phyloP scores from a whole-genome alignment of 53 echinoderm and acorn worm species.

The Astropecten irregularis region DNA sequence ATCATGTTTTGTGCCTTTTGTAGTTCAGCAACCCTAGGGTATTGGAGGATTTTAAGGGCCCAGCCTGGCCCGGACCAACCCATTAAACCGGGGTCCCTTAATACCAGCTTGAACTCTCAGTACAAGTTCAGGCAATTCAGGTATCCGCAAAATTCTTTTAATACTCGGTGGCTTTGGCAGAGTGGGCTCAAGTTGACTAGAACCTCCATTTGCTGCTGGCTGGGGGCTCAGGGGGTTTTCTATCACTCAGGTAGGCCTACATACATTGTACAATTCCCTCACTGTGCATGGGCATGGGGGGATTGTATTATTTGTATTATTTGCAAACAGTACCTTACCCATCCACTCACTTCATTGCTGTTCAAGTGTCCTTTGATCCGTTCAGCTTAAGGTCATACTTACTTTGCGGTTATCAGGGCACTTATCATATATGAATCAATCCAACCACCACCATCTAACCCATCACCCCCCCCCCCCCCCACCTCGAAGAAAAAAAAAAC shows the following conservation, averaged over 20 bases:
- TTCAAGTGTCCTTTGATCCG: conserved; percentile 16
- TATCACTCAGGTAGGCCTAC: too few relatives aligned
- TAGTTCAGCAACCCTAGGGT: conserved; percentile 34
- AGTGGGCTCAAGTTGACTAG: too few relatives aligned
- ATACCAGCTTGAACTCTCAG: not conserved
- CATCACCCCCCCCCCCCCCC: too few relatives aligned
- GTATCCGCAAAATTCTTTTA: too few relatives aligned
- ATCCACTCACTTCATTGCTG: not conserved
- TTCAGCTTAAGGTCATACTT: conserved; percentile 18
- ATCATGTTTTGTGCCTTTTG: conserved; percentile 7
- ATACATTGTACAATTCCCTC: conserved; percentile 17
- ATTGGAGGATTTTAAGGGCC: too few relatives aligned
- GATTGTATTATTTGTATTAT: not conserved
- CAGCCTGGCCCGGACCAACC: not conserved
- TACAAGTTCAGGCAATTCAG: not conserved
- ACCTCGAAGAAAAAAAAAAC: too few relatives aligned
- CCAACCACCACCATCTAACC: too few relatives aligned
- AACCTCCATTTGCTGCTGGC: too few relatives aligned
- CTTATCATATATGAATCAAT: too few relatives aligned
- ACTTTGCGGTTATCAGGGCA: not conserved
- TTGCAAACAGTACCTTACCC: conserved; percentile 46
- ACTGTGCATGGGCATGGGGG: too few relatives aligned
- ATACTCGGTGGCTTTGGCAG: too few relatives aligned
- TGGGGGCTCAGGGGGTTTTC: too few relatives aligned
- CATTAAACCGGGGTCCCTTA: not conserved